Percentiles rank a stretch among this genome's conserved stretches.
phyloP scores from a whole-genome alignment of 2,113 vertebrate genomes.

The Mixornis gularis region DNA sequence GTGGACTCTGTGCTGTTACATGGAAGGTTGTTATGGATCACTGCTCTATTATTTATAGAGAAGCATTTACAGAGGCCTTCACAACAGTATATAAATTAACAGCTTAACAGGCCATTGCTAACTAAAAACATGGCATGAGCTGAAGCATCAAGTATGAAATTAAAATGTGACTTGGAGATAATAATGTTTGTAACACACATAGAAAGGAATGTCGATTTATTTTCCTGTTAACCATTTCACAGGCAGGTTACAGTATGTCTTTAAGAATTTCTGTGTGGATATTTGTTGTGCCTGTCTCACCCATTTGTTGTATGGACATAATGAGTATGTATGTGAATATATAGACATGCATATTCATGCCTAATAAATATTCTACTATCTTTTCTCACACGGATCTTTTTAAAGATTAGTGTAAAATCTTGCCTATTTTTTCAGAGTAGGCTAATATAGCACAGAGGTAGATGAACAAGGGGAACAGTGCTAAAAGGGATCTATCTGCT shows the following conservation, averaged over 20 bases:
- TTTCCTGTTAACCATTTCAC: conserved; percentile 45
- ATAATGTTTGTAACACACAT: conserved; percentile 34
- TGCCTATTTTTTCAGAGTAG: background rate
- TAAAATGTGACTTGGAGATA: conserved; percentile 60
- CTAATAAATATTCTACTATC: background rate
- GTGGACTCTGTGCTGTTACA: conserved; percentile 71
- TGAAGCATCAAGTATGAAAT: conserved; percentile 71
- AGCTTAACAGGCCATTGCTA: conserved; percentile 77
- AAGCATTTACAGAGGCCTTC: conserved; percentile 76
- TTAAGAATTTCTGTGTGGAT: background rate
- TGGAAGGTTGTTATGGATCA: conserved; percentile 82
- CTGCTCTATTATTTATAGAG: conserved; percentile 83
- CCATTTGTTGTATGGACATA: background rate
- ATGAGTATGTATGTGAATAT: background rate
- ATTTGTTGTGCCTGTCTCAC: background rate
- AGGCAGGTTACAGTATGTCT: background rate
- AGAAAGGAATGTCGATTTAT: conserved; percentile 38
- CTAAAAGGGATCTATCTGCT: conserved; percentile 23
- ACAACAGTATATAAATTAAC: conserved; percentile 82
- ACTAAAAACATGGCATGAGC: conserved; percentile 66
- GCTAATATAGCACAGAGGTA: background rate
- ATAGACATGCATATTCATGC: background rate
- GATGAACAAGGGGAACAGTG: background rate
- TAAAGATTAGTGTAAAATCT: background rate
- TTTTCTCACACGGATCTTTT: background rate